Evolutionary conservation across 2,888 invertebrate species (phyloP).

Genomic region (Byasa hedistus): DNA sequence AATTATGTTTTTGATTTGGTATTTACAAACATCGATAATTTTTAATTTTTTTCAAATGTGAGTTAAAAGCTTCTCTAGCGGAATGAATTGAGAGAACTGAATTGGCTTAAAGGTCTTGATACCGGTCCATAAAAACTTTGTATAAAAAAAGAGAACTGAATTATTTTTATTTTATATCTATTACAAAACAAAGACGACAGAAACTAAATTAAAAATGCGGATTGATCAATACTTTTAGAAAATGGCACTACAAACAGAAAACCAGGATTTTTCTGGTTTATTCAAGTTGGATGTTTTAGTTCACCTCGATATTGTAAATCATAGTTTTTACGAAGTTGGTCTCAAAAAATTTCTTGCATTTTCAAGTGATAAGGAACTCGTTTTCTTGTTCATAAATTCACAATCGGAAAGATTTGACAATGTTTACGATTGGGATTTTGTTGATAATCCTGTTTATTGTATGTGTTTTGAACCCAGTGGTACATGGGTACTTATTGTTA

Average conservation of each 20-base stretch:
- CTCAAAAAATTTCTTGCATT: slow-evolving; percentile 70
- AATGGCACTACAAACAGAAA: slow-evolving; percentile 62
- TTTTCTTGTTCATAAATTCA: slow-evolving; percentile 65
- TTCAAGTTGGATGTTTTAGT: slow-evolving; percentile 72
- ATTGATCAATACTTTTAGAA: slow-evolving; percentile 26
- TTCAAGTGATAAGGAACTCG: slow-evolving; percentile 65
- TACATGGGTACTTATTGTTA: slow-evolving; percentile 85
- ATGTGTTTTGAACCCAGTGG: slow-evolving; percentile 92
- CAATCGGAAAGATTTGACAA: slow-evolving; percentile 63
- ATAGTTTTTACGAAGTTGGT: slow-evolving; percentile 73
- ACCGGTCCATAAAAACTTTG: too few species aligned
- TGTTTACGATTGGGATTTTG: slow-evolving; percentile 72
- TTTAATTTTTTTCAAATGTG: too few species aligned
- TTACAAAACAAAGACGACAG: too few species aligned
- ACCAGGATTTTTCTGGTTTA: slow-evolving; percentile 69
- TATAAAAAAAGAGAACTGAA: too few species aligned
- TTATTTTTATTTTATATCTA: too few species aligned
- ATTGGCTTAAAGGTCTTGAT: too few species aligned
- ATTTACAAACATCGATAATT: too few species aligned
- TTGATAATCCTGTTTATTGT: slow-evolving; percentile 80
- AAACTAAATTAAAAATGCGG: background rate
- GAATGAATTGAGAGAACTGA: too few species aligned
- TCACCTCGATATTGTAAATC: slow-evolving; percentile 61
- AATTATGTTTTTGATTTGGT: too few species aligned
- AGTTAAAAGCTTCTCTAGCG: too few species aligned